phyloP scores from a whole-genome alignment of 2,113 vertebrate species.

The Cathartes aura region DNA sequence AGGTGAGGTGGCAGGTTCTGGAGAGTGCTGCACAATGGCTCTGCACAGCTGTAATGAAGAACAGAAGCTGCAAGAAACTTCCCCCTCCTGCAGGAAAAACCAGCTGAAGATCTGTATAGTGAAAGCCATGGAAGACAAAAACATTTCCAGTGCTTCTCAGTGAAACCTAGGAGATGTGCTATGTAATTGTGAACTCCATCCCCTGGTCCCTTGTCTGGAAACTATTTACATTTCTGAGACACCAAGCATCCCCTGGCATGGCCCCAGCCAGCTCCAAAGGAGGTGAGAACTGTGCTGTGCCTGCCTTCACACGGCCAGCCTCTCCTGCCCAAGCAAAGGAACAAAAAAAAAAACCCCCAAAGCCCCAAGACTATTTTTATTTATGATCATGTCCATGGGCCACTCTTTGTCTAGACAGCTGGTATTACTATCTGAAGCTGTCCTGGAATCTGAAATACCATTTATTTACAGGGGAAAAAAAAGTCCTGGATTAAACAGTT shows the following conservation, averaged over 20 bases:
- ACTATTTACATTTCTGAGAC: neutral
- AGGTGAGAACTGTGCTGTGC: neutral
- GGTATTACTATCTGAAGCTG: conserved; percentile 67
- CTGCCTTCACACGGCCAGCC: neutral
- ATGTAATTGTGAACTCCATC: no score
- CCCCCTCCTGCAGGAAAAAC: neutral
- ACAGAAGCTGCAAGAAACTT: neutral
- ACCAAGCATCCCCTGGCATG: neutral
- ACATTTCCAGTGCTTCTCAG: neutral
- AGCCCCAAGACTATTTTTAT: conserved; percentile 66
- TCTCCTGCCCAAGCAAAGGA: neutral
- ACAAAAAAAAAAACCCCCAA: neutral
- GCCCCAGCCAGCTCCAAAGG: neutral
- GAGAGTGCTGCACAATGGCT: neutral
- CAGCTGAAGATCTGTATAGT: neutral
- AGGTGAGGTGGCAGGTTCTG: neutral
- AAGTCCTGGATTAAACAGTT: conserved; percentile 65
- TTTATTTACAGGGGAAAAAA: conserved; percentile 65
- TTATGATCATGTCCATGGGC: conserved; percentile 62
- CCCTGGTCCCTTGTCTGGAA: neutral
- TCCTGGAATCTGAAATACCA: conserved; percentile 61
- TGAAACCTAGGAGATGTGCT: neutral
- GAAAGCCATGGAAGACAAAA: neutral
- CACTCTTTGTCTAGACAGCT: conserved; percentile 79
- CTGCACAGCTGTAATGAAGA: neutral